Evolutionary conservation across 37 sponge, comb jelly and placozoan species (phyloP).

Genomic region (Haliclona indistincta): DNA sequence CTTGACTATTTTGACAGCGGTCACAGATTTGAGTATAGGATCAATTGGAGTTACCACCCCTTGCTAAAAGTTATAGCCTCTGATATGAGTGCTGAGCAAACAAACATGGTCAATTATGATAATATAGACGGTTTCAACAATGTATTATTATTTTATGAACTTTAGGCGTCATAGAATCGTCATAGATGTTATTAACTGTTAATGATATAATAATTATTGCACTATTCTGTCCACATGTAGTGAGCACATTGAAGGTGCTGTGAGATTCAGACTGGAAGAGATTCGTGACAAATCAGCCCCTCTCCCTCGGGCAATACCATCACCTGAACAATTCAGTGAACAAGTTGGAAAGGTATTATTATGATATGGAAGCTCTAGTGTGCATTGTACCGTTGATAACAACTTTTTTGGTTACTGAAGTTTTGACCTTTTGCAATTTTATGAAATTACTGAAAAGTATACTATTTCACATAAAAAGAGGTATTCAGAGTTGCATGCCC

Average conservation of each 20-base stretch:
- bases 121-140: too few species aligned
- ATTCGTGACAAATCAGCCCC: slow-evolving; percentile 23
- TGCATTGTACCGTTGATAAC: background rate
- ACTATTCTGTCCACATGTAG: background rate
- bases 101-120: too few species aligned
- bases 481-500: too few species aligned
- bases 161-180: too few species aligned
- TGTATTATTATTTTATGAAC: too few species aligned
- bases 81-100: too few species aligned
- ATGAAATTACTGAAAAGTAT: background rate
- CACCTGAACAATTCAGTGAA: slow-evolving; percentile 43
- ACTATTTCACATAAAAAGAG: background rate
- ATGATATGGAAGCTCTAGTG: background rate
- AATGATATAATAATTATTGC: background rate
- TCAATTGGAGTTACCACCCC: too few species aligned
- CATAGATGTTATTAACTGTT: too few species aligned
- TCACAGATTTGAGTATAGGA: too few species aligned
- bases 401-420: background rate
- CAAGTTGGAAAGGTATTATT: slow-evolving; percentile 43
- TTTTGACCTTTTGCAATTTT: background rate
- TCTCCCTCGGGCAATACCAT: slow-evolving; percentile 56
- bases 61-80: too few species aligned
- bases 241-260: slow-evolving; percentile 62
- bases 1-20: too few species aligned
- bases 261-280: slow-evolving; percentile 36